These are phyloP conservation scores for Prunella strophiata DNA, from an alignment of 2,797 vertebrate species.

Conservation along the genomic window DNA sequence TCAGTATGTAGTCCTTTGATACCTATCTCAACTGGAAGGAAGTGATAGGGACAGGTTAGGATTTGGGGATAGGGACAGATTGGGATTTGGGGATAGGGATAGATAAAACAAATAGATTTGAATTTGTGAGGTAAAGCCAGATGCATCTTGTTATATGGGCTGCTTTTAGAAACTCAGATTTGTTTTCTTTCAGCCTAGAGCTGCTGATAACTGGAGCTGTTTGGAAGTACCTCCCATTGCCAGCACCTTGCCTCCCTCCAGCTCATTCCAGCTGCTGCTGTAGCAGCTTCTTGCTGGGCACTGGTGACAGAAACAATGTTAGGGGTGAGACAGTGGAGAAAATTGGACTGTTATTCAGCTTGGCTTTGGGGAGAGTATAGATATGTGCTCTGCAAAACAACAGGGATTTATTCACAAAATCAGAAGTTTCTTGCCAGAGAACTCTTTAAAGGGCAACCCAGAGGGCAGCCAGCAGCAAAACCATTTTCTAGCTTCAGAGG, in stretches of 20 bases:
- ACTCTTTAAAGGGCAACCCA: neutral
- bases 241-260: neutral
- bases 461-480: constrained; percentile 44
- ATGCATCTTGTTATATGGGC: neutral
- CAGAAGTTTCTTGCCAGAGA: constrained; percentile 42
- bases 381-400: neutral
- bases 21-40: neutral
- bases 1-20: neutral
- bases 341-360: neutral
- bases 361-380: neutral
- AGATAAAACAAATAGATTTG: neutral
- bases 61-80: neutral
- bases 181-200: neutral
- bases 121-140: neutral
- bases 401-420: constrained; percentile 10
- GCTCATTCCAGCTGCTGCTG: neutral
- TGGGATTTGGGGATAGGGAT: neutral
- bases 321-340: neutral
- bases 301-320: neutral
- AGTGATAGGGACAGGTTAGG: neutral
- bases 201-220: neutral
- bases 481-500: constrained; percentile 22
- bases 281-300: neutral
- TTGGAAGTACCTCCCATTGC: neutral
- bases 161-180: neutral